Conservation (phyloP, 2,113 vertebrate genomes). For the Lasiurus borealis region DNA sequence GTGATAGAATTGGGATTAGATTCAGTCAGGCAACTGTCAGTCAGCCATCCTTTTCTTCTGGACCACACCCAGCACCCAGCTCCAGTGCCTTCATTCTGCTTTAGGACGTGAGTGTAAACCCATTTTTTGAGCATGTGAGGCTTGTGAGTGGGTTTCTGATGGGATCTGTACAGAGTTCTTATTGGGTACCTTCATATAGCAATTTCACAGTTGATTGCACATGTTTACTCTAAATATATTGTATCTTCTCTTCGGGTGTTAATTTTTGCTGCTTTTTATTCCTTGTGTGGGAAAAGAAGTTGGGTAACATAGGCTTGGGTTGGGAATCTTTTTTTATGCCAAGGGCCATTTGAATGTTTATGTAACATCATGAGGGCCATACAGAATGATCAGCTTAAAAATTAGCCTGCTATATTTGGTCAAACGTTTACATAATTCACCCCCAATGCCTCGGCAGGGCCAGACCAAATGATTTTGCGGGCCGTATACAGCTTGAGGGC, state of each 20-base stretch:
- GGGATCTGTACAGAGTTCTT: background rate
- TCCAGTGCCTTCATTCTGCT: background rate
- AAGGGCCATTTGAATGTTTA: no score
- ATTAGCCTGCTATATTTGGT: no score
- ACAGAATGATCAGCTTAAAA: no score
- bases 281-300: background rate
- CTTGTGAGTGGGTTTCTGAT: background rate
- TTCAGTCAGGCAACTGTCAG: background rate
- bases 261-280: background rate
- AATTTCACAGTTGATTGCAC: constrained; percentile 9
- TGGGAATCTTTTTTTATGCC: no score
- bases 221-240: background rate
- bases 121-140: background rate
- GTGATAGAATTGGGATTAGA: constrained; percentile 33
- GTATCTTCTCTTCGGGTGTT: background rate
- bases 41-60: background rate
- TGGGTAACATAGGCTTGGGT: background rate
- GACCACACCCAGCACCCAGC: background rate
- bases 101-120: background rate
- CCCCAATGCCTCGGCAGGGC: no score
- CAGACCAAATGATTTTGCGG: no score
- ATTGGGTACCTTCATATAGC: background rate
- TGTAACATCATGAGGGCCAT: no score
- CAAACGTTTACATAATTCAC: no score
- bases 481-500: no score